Percentiles rank a stretch among this genome's conserved stretches.
These are phyloP conservation scores for Hypomecis punctinalis DNA, from an alignment of 2,888 invertebrate genomes.

Conservation along the genomic window DNA sequence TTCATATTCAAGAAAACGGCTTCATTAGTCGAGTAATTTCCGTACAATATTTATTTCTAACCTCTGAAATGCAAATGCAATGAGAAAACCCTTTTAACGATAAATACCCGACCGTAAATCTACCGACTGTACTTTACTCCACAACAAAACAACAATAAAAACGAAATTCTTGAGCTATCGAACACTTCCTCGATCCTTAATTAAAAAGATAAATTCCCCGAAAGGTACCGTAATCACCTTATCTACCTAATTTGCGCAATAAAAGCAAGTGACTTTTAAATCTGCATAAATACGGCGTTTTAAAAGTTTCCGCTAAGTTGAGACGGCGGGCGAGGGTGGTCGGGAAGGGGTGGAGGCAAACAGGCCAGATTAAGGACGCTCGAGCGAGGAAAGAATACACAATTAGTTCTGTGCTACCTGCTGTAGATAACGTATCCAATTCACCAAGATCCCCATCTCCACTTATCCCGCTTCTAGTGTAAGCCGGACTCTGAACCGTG, in stretches of 20 bases:
- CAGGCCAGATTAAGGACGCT: constrained; percentile 82
- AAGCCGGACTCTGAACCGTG: constrained; percentile 39
- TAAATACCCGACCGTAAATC: constrained; percentile 10
- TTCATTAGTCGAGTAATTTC: too few species aligned
- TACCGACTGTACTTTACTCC: constrained; percentile 1
- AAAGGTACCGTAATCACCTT: constrained; percentile 56
- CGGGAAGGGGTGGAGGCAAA: constrained; percentile 59
- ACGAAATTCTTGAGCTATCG: constrained; percentile 30
- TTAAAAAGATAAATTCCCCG: constrained; percentile 49
- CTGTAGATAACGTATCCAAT: constrained; percentile 78
- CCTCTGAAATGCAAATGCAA: constrained; percentile 1
- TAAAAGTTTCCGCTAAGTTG: constrained; percentile 82
- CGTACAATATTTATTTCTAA: background rate
- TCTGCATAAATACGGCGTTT: constrained; percentile 73
- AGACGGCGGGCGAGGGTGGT: constrained; percentile 60
- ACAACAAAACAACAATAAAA: constrained; percentile 17
- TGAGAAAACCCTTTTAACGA: background rate
- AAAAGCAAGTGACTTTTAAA: constrained; percentile 64
- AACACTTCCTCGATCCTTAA: constrained; percentile 44
- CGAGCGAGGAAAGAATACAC: constrained; percentile 84
- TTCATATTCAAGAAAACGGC: constrained; percentile 1
- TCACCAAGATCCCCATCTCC: constrained; percentile 57
- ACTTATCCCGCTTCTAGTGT: constrained; percentile 40
- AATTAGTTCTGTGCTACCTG: constrained; percentile 84
- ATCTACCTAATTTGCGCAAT: constrained; percentile 62